Conservation (phyloP, 2,113 vertebrate genomes). For the Oreochromis tanganicae region DNA sequence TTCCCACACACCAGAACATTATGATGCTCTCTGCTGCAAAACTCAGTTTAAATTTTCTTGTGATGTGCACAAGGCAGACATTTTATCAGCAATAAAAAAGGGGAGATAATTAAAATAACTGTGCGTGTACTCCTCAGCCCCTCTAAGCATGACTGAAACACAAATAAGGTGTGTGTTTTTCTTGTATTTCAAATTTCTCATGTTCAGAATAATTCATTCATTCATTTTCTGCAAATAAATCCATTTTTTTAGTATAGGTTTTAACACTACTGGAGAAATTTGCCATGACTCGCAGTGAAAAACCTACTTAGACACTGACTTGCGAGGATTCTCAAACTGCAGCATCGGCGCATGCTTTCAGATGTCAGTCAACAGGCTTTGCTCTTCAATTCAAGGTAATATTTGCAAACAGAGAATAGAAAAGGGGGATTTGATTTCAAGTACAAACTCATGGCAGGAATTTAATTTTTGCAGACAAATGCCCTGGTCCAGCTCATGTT, state of each 20-base stretch:
- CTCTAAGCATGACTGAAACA: not conserved
- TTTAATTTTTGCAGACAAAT: not conserved
- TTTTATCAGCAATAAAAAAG: not conserved
- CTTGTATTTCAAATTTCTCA: not conserved
- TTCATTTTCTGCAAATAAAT: not conserved
- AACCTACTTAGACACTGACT: not conserved
- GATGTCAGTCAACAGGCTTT: conserved; percentile 11
- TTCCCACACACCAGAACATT: not conserved
- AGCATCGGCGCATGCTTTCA: not conserved
- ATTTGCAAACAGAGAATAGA: not conserved
- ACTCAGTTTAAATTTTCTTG: not conserved
- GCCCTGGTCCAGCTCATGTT: not conserved
- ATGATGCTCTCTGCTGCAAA: not conserved
- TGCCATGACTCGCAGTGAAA: not conserved
- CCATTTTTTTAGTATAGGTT: not conserved
- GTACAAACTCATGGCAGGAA: not conserved
- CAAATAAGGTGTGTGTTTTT: not conserved
- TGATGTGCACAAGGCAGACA: not conserved
- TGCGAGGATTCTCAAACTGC: not conserved
- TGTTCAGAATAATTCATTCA: not conserved
- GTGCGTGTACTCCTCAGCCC: not conserved
- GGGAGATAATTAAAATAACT: not conserved
- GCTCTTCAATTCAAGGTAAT: conserved; percentile 19
- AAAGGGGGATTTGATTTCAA: not conserved
- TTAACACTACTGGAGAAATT: not conserved